These are phyloP conservation scores for Serinus canaria DNA, from an alignment of 2,113 vertebrate species.

Conservation along the genomic window DNA sequence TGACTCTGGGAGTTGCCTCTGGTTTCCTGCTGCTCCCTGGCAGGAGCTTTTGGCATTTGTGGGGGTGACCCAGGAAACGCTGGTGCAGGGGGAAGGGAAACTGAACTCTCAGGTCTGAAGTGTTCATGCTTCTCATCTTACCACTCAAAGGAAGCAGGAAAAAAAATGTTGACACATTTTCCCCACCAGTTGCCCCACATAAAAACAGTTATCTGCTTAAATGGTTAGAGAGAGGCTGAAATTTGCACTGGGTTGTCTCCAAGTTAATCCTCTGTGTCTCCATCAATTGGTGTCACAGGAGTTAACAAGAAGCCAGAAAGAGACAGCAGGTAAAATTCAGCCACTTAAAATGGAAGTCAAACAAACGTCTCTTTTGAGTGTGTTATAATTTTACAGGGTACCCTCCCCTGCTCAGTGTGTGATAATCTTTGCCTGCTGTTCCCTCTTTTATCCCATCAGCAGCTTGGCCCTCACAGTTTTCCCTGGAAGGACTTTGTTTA, in stretches of 20 bases:
- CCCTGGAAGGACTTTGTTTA: background rate
- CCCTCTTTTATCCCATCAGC: background rate
- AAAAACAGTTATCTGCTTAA: slow-evolving; percentile 51
- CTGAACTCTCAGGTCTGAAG: background rate
- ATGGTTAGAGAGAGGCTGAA: background rate
- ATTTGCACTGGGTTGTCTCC: background rate
- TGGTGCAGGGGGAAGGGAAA: background rate
- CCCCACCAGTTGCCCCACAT: background rate
- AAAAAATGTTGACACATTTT: slow-evolving; percentile 37
- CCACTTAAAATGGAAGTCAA: background rate
- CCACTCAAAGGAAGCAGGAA: slow-evolving; percentile 20
- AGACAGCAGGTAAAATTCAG: background rate
- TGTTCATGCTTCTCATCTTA: slow-evolving; percentile 33
- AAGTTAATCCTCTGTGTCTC: slow-evolving; percentile 47
- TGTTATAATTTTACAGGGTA: background rate
- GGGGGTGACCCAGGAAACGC: background rate
- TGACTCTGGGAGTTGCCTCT: background rate
- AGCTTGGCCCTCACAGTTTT: background rate
- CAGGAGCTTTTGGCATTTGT: background rate
- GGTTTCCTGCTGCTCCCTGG: background rate
- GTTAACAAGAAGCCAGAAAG: slow-evolving; percentile 5
- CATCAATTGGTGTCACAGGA: background rate
- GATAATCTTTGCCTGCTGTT: background rate
- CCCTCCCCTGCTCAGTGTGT: background rate
- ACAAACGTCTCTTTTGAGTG: background rate